A percentile compares a stretch with the other conserved stretches of the same genome.
Evolutionary conservation across 2,888 invertebrate species (phyloP).

Genomic region (Chymomyza procnemis): DNA sequence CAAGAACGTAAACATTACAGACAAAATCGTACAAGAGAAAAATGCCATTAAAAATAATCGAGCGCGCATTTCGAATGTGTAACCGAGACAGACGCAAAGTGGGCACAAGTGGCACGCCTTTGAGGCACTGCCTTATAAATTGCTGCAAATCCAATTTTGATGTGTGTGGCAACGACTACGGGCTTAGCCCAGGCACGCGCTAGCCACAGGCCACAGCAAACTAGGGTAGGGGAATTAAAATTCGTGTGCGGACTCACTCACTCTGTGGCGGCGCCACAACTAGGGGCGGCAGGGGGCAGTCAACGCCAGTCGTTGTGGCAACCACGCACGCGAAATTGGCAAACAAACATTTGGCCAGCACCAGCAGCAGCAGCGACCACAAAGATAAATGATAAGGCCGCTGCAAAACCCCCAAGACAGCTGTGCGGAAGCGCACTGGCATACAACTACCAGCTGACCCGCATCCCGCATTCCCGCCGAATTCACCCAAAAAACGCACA

Average conservation of each 20-base stretch:
- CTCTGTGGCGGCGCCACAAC: not conserved
- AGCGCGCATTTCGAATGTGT: not conserved
- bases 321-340: slow-evolving; percentile 37
- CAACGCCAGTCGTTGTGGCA: not conserved
- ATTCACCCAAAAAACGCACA: too few species aligned
- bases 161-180: slow-evolving; percentile 25
- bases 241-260: not conserved
- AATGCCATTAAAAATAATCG: slow-evolving; percentile 53
- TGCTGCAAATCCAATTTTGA: slow-evolving; percentile 56
- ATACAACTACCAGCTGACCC: not conserved
- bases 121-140: slow-evolving; percentile 29
- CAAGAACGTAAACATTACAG: not conserved
- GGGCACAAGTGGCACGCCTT: not conserved
- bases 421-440: not conserved
- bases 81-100: slow-evolving; percentile 10
- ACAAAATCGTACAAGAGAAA: not conserved
- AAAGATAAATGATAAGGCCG: slow-evolving; percentile 68
- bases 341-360: slow-evolving; percentile 33
- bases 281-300: too few species aligned
- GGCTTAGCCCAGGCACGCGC: slow-evolving; percentile 34
- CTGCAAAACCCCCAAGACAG: not conserved
- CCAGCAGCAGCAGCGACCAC: slow-evolving; percentile 28
- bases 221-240: slow-evolving; percentile 22
- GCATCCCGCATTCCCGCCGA: too few species aligned
- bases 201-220: slow-evolving; percentile 57